Conservation (phyloP, 2,888 invertebrate species). For the Hedychridium roseum region DNA sequence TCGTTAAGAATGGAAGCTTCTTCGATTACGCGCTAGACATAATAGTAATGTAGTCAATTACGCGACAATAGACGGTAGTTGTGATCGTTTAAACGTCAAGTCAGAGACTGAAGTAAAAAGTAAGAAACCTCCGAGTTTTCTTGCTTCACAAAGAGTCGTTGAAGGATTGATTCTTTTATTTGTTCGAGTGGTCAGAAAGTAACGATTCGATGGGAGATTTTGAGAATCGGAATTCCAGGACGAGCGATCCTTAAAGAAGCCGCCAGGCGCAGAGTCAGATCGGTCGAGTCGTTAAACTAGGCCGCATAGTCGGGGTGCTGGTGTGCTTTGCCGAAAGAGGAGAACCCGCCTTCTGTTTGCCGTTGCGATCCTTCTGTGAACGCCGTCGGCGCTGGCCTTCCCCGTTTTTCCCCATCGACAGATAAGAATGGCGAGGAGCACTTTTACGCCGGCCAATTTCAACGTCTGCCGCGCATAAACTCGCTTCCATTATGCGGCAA, state of each 20-base stretch:
- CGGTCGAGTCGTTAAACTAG: constrained; percentile 44
- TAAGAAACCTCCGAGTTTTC: too few relatives aligned
- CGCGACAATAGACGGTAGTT: too few relatives aligned
- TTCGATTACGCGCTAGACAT: too few relatives aligned
- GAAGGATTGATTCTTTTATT: too few relatives aligned
- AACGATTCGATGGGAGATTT: constrained; percentile 19
- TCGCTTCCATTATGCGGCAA: constrained; percentile 20
- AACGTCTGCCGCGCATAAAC: constrained; percentile 14
- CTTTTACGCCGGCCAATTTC: constrained; percentile 7
- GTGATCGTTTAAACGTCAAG: too few relatives aligned
- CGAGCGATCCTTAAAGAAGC: constrained; percentile 39
- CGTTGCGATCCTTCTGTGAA: constrained; percentile 45
- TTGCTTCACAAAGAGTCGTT: too few relatives aligned
- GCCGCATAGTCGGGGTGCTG: constrained; percentile 34
- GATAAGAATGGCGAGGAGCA: constrained; percentile 4
- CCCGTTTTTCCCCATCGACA: constrained; percentile 10
- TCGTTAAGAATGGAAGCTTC: too few relatives aligned
- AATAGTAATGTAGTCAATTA: too few relatives aligned
- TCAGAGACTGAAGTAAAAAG: too few relatives aligned
- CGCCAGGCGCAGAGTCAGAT: constrained; percentile 34
- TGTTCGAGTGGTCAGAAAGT: not conserved
- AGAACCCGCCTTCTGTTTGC: constrained; percentile 39
- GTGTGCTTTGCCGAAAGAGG: constrained; percentile 47
- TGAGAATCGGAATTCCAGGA: constrained; percentile 37
- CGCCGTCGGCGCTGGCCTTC: constrained; percentile 23